Base-by-base conservation (phyloP, 1,140 invertebrate species). In the Pogonus chalceus region DNA sequence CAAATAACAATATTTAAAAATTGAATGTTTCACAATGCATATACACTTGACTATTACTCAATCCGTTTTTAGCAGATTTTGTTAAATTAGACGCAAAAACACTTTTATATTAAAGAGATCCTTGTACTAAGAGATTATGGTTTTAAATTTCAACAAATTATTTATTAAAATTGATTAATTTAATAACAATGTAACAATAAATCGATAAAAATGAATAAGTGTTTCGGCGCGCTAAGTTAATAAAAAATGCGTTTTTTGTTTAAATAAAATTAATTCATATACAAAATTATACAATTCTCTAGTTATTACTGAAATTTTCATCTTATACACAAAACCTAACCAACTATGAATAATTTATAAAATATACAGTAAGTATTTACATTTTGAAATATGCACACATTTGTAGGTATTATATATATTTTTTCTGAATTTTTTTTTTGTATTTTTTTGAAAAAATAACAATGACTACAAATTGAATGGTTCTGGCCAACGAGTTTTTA, bases 301-400 rank as follows among this genome's bases (percentile, higher is more conserved):
- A 7, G 3, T 16, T 10, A 12, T 43, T 43, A 43, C 18, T 43
- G 37, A 43, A 43, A 10, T 43, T 43, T 18, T 43, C 37, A 18
- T 9, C 4, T 43, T 12, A 43, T 43, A 43, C 37, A 43, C 37
- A 43, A 31, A 43, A 43, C 37, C 37, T 43, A 43, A 43, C 37
- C 37, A 43, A 10, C 18, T 61, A 68, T 67, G 68, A 69, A 69
- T 64, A 65, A 67, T 62, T 64, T 65, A 65, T 66, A 67, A 68
- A 69, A 69, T 69, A 63, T 47, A 57, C 53, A 39, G 49, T 35
- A 49, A 49, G 52, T 54, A 35, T 54, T 51, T 57, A 55, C 48
- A 55, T 39, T 35, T 22, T 54, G 31, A 35, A 51, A 51, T 51
- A 9, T 18, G 16, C 20, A 4, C 14, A 9, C 10, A n/a, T 35